These are phyloP conservation scores for Caenorhabditis becei DNA, from an alignment of 2,888 invertebrate genomes.

Conservation along the genomic window DNA sequence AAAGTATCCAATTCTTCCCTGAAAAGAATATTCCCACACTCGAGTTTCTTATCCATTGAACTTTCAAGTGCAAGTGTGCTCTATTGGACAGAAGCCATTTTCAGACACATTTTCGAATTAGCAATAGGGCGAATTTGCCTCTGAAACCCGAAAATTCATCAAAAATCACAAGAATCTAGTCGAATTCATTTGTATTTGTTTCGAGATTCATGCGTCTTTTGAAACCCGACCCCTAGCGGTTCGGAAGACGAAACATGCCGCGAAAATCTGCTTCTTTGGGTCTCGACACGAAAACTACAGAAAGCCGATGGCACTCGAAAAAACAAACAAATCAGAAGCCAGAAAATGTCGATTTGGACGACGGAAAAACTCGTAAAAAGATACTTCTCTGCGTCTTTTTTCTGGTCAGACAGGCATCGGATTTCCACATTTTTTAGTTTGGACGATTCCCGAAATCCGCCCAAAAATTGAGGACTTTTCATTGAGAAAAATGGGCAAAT, in stretches of 20 bases:
- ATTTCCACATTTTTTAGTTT: no score
- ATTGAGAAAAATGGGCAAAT: no score
- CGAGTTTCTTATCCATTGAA: background rate
- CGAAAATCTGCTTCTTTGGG: background rate
- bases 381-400: constrained; percentile 4
- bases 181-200: background rate
- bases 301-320: background rate
- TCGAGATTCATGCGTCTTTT: background rate
- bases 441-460: no score
- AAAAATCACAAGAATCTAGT: background rate
- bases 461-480: no score
- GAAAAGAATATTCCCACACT: no score
- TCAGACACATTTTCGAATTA: no score
- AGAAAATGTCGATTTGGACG: background rate
- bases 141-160: no score
- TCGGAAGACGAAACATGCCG: background rate
- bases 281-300: background rate
- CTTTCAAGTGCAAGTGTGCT: no score
- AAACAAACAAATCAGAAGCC: constrained; percentile 15
- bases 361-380: constrained; percentile 15
- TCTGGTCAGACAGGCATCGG: background rate
- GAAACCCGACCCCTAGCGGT: background rate
- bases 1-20: background rate
- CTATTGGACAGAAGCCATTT: no score
- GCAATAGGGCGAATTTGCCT: no score